These are phyloP conservation scores for Asobara japonica DNA, from an alignment of 1,140 invertebrate species.

Conservation along the genomic window DNA sequence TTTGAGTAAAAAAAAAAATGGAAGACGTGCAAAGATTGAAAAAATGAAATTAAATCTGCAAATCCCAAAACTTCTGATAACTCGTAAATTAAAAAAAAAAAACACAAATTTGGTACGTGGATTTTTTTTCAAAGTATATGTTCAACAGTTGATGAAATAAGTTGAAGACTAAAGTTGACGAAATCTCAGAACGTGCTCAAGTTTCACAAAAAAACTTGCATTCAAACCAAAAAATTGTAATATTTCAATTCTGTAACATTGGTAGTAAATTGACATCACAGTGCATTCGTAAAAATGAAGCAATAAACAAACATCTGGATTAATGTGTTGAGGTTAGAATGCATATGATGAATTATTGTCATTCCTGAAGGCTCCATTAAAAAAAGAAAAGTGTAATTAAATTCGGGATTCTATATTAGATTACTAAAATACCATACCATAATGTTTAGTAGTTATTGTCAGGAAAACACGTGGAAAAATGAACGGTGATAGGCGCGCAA, in stretches of 20 bases:
- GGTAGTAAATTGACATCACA: not conserved
- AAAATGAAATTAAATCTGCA: no score
- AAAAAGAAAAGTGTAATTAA: not conserved
- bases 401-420: not conserved
- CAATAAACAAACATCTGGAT: not conserved
- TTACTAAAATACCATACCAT: not conserved
- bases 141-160: no score
- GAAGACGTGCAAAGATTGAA: no score
- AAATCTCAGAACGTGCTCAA: no score
- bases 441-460: not conserved
- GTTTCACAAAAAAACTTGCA: no score
- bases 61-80: no score
- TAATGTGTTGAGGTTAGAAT: conserved; percentile 5
- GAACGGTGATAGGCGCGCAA: not conserved
- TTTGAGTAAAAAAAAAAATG: not conserved
- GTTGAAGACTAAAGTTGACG: no score
- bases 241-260: not conserved
- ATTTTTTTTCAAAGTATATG: no score
- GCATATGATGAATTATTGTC: not conserved
- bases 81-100: no score
- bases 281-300: not conserved
- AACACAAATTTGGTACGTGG: no score
- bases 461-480: not conserved
- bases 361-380: not conserved
- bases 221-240: not conserved